phyloP scores from a whole-genome alignment of 2,888 invertebrate species.

The Cancer borealis region DNA sequence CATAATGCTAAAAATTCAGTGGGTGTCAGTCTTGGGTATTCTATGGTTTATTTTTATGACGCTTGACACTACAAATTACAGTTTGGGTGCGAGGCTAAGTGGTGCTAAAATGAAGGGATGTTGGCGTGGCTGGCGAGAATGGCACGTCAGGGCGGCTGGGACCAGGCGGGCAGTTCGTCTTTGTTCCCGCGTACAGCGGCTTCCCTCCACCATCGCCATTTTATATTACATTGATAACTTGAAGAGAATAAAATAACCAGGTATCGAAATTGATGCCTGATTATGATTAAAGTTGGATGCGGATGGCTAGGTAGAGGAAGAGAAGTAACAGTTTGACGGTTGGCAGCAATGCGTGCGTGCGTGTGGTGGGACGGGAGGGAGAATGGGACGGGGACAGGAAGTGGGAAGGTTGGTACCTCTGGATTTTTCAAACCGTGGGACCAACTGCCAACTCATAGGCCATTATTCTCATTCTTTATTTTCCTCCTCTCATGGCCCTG shows the following conservation, averaged over 20 bases:
- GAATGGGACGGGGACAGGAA: constrained; percentile 53
- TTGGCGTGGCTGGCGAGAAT: not conserved
- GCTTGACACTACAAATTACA: not conserved
- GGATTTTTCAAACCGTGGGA: constrained; percentile 59
- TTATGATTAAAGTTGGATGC: not conserved
- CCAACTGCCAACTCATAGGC: constrained; percentile 54
- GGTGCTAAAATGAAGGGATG: not conserved
- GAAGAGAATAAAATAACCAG: not conserved
- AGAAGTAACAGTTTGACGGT: not conserved
- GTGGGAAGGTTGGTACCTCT: constrained; percentile 55
- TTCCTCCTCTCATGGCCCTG: constrained; percentile 9
- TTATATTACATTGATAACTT: not conserved
- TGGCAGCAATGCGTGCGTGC: constrained; percentile 11
- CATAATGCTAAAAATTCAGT: not conserved
- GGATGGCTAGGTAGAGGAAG: not conserved
- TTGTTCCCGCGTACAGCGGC: constrained; percentile 17
- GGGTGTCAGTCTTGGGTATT: not conserved
- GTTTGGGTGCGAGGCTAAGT: not conserved
- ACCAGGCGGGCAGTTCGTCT: constrained; percentile 29
- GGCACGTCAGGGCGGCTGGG: not conserved
- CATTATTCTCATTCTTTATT: constrained; percentile 47
- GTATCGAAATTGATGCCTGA: not conserved
- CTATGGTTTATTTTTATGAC: not conserved
- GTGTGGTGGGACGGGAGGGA: not conserved
- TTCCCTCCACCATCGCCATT: not conserved